phyloP scores from a whole-genome alignment of 2,888 invertebrate genomes.

The Pyrochroa serraticornis region DNA sequence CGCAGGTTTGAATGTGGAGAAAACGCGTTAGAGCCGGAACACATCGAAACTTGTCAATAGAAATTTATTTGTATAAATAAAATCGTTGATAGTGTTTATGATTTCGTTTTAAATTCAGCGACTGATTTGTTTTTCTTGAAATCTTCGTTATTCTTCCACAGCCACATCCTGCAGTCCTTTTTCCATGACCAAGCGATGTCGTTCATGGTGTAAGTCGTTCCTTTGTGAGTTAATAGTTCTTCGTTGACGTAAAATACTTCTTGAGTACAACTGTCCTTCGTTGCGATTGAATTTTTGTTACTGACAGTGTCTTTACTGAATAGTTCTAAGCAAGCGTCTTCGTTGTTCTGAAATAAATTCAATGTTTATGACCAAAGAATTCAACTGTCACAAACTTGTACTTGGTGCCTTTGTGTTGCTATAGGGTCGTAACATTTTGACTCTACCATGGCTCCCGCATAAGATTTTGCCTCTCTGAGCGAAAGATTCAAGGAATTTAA shows the following conservation, averaged over 20 bases:
- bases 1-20: constrained; percentile 90
- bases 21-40: constrained; percentile 60
- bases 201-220: constrained; percentile 62
- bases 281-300: constrained; percentile 37
- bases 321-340: constrained; percentile 27
- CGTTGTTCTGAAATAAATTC: constrained; percentile 13
- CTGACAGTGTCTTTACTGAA: constrained; percentile 20
- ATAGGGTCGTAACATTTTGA: constrained; percentile 34
- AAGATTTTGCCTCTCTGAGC: constrained; percentile 47
- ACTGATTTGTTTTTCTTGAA: constrained; percentile 46
- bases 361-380: neutral
- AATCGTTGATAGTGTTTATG: constrained; percentile 11
- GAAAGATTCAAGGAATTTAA: constrained; percentile 38
- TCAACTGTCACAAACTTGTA: neutral
- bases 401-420: constrained; percentile 24
- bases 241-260: constrained; percentile 58
- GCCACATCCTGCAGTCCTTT: constrained; percentile 73
- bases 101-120: constrained; percentile 13
- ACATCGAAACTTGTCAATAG: constrained; percentile 69
- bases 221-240: constrained; percentile 63
- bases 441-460: constrained; percentile 42
- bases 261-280: constrained; percentile 46
- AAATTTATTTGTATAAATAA: constrained; percentile 28
- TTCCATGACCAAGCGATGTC: constrained; percentile 72
- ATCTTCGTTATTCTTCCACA: constrained; percentile 61